These are phyloP conservation scores for Sminthurinus aureus DNA, from an alignment of 2,888 invertebrate genomes.

Conservation along the genomic window DNA sequence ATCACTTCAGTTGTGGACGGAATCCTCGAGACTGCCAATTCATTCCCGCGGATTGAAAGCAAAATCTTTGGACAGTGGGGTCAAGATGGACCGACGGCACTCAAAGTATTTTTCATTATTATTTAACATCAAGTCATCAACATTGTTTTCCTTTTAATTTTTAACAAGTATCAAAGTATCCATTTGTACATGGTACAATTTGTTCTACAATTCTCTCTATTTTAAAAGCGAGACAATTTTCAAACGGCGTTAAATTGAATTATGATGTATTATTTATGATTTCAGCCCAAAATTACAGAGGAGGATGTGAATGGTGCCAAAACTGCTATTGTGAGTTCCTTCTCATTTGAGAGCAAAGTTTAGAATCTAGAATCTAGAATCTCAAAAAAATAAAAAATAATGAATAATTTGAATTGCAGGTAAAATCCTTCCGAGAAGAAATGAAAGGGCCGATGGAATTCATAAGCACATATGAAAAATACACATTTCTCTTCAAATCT, in stretches of 20 bases:
- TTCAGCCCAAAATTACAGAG: constrained; percentile 77
- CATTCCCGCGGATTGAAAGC: constrained; percentile 77
- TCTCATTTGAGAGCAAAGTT: too few relatives aligned
- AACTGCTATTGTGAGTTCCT: constrained; percentile 65
- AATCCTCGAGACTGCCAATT: constrained; percentile 72
- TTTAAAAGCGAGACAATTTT: too few relatives aligned
- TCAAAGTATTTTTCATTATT: too few relatives aligned
- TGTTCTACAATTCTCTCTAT: too few relatives aligned
- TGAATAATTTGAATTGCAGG: too few relatives aligned
- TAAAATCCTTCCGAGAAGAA: constrained; percentile 73
- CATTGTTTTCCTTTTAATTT: too few relatives aligned
- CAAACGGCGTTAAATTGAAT: too few relatives aligned
- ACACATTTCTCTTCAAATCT: constrained; percentile 53
- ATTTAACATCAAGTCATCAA: too few relatives aligned
- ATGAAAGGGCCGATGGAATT: constrained; percentile 71
- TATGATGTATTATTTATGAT: constrained; percentile 49
- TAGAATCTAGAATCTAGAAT: too few relatives aligned
- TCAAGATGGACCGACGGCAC: constrained; percentile 23
- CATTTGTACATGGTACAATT: too few relatives aligned
- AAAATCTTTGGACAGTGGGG: constrained; percentile 63
- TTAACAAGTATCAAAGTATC: too few relatives aligned
- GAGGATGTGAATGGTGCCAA: constrained; percentile 74
- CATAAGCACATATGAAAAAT: constrained; percentile 49
- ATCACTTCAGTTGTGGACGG: constrained; percentile 75
- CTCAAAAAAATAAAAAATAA: too few relatives aligned